phyloP scores from a whole-genome alignment of 2,113 vertebrate species.

The Oophaga pumilio region DNA sequence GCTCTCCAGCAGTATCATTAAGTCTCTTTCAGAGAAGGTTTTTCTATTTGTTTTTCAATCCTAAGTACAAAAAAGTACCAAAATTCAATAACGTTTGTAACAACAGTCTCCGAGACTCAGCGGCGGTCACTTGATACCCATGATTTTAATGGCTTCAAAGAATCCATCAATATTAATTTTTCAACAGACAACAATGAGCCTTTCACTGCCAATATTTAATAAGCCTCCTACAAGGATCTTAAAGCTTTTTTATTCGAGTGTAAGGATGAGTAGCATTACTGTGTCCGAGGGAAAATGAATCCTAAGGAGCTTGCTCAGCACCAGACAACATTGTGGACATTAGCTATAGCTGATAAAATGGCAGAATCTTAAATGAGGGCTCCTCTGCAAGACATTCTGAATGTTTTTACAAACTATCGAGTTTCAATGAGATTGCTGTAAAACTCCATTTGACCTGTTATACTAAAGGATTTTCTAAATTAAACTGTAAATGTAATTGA shows the following conservation, averaged over 20 bases:
- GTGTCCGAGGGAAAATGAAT: not conserved
- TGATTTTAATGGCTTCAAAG: not conserved
- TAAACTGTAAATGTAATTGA: constrained; percentile 45
- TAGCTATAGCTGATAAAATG: constrained; percentile 13
- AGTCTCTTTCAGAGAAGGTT: not conserved
- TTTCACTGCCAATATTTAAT: not conserved
- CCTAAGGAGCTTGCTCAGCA: constrained; percentile 2
- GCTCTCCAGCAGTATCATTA: not conserved
- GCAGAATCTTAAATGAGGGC: constrained; percentile 35
- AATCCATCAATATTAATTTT: constrained; percentile 12
- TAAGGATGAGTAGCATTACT: not conserved
- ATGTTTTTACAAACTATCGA: constrained; percentile 17
- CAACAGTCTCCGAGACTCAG: not conserved
- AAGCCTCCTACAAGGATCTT: not conserved
- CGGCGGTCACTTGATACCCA: not conserved
- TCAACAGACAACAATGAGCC: not conserved
- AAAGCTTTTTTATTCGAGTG: constrained; percentile 13
- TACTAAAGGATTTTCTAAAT: constrained; percentile 26
- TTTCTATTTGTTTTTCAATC: no score
- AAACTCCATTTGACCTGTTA: constrained; percentile 32
- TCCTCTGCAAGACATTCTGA: not conserved
- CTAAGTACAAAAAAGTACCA: not conserved
- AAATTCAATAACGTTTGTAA: not conserved
- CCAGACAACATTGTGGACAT: not conserved
- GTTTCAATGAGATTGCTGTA: constrained; percentile 35